Percentiles rank a stretch among this genome's conserved stretches.
phyloP scores from a whole-genome alignment of 2,113 vertebrate genomes.

The Pterophyllum scalare region DNA sequence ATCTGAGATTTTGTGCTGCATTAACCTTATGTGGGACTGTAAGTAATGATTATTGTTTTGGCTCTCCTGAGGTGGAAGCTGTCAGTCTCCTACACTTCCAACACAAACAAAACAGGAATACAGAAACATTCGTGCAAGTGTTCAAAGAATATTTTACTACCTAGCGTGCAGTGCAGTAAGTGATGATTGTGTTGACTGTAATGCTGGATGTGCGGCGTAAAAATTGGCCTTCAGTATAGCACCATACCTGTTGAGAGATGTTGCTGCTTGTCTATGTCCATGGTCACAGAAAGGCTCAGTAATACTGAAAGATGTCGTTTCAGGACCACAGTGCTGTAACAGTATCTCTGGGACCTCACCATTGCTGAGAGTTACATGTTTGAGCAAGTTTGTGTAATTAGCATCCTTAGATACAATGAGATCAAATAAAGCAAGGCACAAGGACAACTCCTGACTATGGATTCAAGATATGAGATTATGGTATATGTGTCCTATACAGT shows the following conservation, averaged over 20 bases:
- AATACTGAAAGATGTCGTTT: background rate
- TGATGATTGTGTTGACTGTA: background rate
- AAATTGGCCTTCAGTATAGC: background rate
- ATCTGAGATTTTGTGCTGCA: background rate
- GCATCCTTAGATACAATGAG: background rate
- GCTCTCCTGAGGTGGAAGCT: background rate
- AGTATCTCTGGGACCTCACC: background rate
- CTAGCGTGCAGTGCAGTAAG: background rate
- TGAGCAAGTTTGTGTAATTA: background rate
- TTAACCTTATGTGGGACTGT: background rate
- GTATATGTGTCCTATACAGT: too few species aligned
- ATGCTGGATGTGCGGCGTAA: background rate
- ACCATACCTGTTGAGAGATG: background rate
- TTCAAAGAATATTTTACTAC: too few species aligned
- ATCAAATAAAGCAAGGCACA: too few species aligned
- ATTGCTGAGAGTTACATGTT: background rate
- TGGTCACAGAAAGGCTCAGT: background rate
- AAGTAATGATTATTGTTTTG: background rate
- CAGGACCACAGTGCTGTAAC: background rate
- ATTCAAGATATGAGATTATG: too few species aligned
- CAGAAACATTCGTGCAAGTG: background rate
- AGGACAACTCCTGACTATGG: too few species aligned
- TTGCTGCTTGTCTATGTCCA: background rate
- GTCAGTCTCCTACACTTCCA: background rate
- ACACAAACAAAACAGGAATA: background rate